Evolutionary conservation across 2,113 vertebrate species (phyloP).

Genomic region (Sturnira hondurensis): DNA sequence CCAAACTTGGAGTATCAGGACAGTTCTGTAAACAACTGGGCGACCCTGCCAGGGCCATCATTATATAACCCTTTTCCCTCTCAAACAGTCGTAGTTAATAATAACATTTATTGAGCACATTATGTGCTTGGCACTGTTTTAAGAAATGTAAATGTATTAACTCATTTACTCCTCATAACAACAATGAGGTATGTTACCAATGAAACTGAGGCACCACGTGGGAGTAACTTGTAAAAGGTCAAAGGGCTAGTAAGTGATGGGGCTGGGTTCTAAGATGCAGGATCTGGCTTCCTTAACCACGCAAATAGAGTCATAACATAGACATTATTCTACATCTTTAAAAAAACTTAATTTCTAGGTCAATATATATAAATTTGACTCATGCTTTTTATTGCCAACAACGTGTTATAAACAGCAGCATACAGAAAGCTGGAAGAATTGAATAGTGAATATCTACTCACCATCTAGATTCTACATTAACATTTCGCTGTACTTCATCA

Average conservation of each 20-base stretch:
- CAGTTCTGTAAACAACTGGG: too few relatives aligned
- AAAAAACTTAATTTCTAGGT: not conserved
- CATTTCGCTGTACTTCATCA: not conserved
- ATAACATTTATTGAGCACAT: not conserved
- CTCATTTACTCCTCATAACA: not conserved
- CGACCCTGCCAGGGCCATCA: too few relatives aligned
- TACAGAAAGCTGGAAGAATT: not conserved
- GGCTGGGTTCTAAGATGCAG: not conserved
- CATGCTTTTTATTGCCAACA: not conserved
- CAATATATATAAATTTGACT: not conserved
- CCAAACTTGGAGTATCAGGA: too few relatives aligned
- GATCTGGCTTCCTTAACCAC: not conserved
- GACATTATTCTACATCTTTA: not conserved
- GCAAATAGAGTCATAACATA: not conserved
- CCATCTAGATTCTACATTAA: not conserved
- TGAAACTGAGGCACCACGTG: not conserved
- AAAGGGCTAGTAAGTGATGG: not conserved
- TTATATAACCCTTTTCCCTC: not conserved
- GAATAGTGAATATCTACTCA: not conserved
- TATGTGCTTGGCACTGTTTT: not conserved
- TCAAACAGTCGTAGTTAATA: not conserved
- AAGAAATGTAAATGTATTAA: not conserved
- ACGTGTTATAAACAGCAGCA: not conserved
- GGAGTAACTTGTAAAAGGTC: not conserved
- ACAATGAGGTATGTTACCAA: not conserved